Evolutionary conservation across 2,113 vertebrate species (phyloP).

Genomic region (Holacanthus passer): DNA sequence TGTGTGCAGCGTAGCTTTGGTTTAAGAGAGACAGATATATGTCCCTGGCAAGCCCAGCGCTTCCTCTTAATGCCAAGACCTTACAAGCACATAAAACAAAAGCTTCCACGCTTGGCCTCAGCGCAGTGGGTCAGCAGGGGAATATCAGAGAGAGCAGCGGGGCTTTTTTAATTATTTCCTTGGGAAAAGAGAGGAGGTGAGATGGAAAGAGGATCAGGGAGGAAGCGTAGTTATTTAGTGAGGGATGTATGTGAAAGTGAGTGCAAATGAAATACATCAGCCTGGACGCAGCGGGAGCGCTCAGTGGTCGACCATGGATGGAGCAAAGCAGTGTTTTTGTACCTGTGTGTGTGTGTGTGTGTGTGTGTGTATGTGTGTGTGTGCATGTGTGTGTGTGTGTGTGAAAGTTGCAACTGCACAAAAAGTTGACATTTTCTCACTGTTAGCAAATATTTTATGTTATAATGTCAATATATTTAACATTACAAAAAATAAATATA

Average conservation of each 20-base stretch:
- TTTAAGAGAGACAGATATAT: constrained; percentile 67
- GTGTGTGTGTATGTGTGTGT: not conserved
- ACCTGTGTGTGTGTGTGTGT: not conserved
- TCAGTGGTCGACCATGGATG: too few relatives aligned
- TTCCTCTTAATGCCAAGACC: constrained; percentile 74
- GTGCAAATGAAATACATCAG: constrained; percentile 80
- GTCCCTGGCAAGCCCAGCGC: constrained; percentile 73
- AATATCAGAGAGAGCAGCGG: constrained; percentile 66
- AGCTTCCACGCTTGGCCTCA: constrained; percentile 45
- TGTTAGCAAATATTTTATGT: too few relatives aligned
- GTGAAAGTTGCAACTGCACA: not conserved
- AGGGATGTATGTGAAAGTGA: constrained; percentile 72
- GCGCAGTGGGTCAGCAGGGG: constrained; percentile 55
- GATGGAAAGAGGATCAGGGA: constrained; percentile 79
- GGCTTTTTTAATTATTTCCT: constrained; percentile 88
- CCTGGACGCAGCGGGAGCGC: constrained; percentile 74
- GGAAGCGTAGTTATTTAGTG: constrained; percentile 81
- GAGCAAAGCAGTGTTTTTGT: not conserved
- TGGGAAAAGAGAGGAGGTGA: constrained; percentile 80
- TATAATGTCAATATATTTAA: too few relatives aligned
- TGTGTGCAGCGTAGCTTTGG: constrained; percentile 17
- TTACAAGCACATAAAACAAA: constrained; percentile 82
- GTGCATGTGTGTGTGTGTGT: not conserved
- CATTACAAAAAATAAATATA: too few relatives aligned
- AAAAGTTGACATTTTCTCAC: not conserved